These are phyloP conservation scores for Pterois miles DNA, from an alignment of 2,797 vertebrate species.

Conservation along the genomic window DNA sequence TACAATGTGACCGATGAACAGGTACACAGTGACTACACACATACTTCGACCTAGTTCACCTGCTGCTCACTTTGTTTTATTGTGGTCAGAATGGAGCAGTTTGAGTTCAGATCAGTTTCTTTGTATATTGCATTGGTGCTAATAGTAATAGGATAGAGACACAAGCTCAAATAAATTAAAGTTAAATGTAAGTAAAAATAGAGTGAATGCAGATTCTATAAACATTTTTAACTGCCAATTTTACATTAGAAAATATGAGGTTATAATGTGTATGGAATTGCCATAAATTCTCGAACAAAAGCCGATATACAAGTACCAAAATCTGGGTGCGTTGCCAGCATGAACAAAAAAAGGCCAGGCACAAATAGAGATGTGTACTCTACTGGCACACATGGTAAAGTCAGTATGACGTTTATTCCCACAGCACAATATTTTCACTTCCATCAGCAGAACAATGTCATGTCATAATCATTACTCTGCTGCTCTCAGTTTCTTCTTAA, in stretches of 20 bases:
- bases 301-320: neutral
- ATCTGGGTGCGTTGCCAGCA: neutral
- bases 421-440: neutral
- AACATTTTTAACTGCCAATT: neutral
- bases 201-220: neutral
- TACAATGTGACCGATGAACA: slow-evolving; percentile 89
- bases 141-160: neutral
- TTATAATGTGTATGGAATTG: neutral
- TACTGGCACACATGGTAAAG: neutral
- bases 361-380: neutral
- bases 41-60: neutral
- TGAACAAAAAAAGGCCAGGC: neutral
- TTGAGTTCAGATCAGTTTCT: neutral
- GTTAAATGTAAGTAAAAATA: neutral
- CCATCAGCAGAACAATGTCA: too few species aligned
- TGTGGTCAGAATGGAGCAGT: neutral
- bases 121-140: too few species aligned
- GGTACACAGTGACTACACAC: slow-evolving; percentile 50
- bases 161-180: neutral
- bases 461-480: too few species aligned
- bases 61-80: neutral
- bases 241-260: neutral
- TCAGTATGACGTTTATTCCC: neutral
- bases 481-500: too few species aligned
- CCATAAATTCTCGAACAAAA: neutral